These are phyloP conservation scores for Holacanthus passer DNA, from an alignment of 2,113 vertebrate genomes.

Conservation along the genomic window DNA sequence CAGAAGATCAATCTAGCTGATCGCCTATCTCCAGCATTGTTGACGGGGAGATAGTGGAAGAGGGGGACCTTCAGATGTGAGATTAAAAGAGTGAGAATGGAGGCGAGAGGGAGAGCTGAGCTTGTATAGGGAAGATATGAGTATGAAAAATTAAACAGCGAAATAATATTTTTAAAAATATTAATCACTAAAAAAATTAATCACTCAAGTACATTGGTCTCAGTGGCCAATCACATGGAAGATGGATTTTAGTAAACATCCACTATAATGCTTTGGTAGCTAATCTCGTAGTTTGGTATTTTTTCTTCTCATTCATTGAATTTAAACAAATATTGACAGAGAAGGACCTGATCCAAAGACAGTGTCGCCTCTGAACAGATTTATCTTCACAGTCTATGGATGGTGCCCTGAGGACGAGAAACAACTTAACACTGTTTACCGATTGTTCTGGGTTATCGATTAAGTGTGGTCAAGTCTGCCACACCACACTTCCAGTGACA, in stretches of 20 bases:
- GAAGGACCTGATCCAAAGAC: not conserved
- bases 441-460: constrained; percentile 39
- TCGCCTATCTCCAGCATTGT: constrained; percentile 56
- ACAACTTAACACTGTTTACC: constrained; percentile 32
- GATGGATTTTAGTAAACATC: constrained; percentile 9
- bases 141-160: constrained; percentile 20
- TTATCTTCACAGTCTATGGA: constrained; percentile 9
- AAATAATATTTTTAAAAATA: no score
- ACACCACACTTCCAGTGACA: not conserved
- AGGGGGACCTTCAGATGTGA: constrained; percentile 45
- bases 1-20: constrained; percentile 76
- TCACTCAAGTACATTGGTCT: constrained; percentile 18
- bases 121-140: constrained; percentile 35
- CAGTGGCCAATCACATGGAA: not conserved
- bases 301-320: not conserved
- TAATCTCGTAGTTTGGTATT: not conserved
- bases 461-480: not conserved
- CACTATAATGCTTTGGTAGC: not conserved
- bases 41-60: constrained; percentile 49
- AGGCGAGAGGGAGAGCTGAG: constrained; percentile 22
- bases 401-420: constrained; percentile 12
- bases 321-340: constrained; percentile 26
- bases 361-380: constrained; percentile 10
- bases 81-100: constrained; percentile 58
- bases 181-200: no score